Evolutionary conservation across 2,888 invertebrate species (phyloP).

Genomic region (Tyria jacobaeae): DNA sequence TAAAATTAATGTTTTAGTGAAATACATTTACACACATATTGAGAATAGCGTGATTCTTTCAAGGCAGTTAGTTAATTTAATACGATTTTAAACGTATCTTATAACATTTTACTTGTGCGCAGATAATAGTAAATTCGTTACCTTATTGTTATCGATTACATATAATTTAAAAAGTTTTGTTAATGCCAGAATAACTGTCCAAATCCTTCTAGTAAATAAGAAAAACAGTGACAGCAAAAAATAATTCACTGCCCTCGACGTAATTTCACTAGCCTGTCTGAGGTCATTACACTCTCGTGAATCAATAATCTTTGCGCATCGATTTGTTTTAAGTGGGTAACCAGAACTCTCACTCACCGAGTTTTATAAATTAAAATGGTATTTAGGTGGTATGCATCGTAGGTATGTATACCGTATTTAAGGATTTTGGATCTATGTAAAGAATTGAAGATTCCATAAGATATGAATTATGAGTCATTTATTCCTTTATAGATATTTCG

Average conservation of each 20-base stretch:
- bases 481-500: too few relatives aligned
- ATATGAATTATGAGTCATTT: too few relatives aligned
- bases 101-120: too few relatives aligned
- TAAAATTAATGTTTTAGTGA: neutral
- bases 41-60: neutral
- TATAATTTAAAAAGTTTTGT: too few relatives aligned
- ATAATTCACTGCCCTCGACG: neutral
- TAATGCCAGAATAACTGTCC: too few relatives aligned
- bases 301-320: constrained; percentile 31
- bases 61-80: neutral
- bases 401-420: too few relatives aligned
- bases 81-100: too few relatives aligned
- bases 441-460: too few relatives aligned
- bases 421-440: too few relatives aligned
- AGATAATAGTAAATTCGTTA: too few relatives aligned
- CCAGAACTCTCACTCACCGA: neutral
- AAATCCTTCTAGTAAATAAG: too few relatives aligned
- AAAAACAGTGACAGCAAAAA: neutral
- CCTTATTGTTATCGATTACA: too few relatives aligned
- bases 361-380: neutral
- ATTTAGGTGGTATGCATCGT: neutral
- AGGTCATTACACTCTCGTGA: constrained; percentile 32
- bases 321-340: constrained; percentile 11
- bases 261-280: constrained; percentile 15
- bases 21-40: neutral